Conservation (phyloP, 2,888 invertebrate species). For the Ochropleura plecta region DNA sequence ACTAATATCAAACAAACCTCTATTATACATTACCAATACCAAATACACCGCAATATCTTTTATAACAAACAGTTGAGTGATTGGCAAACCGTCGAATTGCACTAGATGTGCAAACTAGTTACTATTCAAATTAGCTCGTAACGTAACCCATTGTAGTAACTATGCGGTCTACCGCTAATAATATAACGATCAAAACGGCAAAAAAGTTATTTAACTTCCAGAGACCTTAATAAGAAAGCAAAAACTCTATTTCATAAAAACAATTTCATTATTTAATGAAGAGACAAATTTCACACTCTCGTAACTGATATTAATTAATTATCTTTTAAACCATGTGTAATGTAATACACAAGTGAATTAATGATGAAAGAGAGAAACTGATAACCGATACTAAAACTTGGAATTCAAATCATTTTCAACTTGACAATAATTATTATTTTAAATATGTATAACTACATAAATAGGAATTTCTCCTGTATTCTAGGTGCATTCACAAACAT, state of each 20-base stretch:
- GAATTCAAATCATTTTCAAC: neutral
- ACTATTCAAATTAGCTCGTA: slow-evolving; percentile 56
- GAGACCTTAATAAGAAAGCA: slow-evolving; percentile 28
- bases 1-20: slow-evolving; percentile 26
- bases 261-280: neutral
- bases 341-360: too few relatives aligned
- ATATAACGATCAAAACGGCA: slow-evolving; percentile 46
- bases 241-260: neutral
- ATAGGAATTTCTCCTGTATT: too few relatives aligned
- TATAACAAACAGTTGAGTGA: slow-evolving; percentile 37
- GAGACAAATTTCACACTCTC: neutral
- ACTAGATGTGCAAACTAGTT: slow-evolving; percentile 67
- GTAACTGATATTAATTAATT: neutral
- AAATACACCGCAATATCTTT: slow-evolving; percentile 49
- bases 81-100: slow-evolving; percentile 54
- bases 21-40: slow-evolving; percentile 37
- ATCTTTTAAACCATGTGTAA: too few relatives aligned
- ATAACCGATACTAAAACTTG: neutral
- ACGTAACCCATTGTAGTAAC: slow-evolving; percentile 57
- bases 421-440: neutral
- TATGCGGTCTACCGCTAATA: slow-evolving; percentile 65
- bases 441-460: too few relatives aligned
- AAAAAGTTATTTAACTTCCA: slow-evolving; percentile 48
- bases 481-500: too few relatives aligned
- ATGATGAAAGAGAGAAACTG: neutral